Evolutionary conservation across 1,140 invertebrate species (phyloP), one percentile per base, ranked within the genome.

Genomic region (Dendroctonus ponderosae): DNA sequence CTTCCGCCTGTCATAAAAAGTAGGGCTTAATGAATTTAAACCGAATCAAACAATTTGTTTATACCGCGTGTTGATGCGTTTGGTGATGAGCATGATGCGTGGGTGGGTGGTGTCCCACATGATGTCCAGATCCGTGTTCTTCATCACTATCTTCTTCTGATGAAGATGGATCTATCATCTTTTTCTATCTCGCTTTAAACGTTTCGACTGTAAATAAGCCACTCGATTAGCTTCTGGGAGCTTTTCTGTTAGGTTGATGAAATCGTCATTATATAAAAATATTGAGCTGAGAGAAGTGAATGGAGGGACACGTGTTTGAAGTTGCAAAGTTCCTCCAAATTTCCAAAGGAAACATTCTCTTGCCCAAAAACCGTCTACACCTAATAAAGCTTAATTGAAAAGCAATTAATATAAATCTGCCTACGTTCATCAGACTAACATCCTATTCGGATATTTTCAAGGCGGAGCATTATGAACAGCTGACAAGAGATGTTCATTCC

Each of bases 91-190:
- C 74, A 59, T 79, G 77, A 68, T 78, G 77, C 15, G 72, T 68
- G 39, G 74, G 71, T 50, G 76, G 66, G 71, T 79, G 76, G 51
- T 74, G 77, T 50, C 74, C 74, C 62, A 68, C 67, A 67, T 73
- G 76, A 62, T 74, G 74, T 80, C 83, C 78, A 78, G 83, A 79
- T 82, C 85, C 83, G 71, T 89, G 86, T 78, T 93, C 91, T 79
- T 92, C 91, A 68, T 93, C 91, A 72, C 87, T 91, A 75, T 93
- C 91, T 77, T 93, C 90, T 79, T 93, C 91, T 53, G 91, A 93
- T 73, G 91, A 93, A 79, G 91, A 93, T 69, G 91, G 91, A 77
- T 93, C 91, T 80, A 93, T 93, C 91, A 93, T 93, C 69, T 72
- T 93, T 68, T 72, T 82, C 63, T 58, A 65, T 70, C 71, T 71